These are phyloP conservation scores for Siphamia tubifer DNA, from an alignment of 2,113 vertebrate species.

Conservation along the genomic window DNA sequence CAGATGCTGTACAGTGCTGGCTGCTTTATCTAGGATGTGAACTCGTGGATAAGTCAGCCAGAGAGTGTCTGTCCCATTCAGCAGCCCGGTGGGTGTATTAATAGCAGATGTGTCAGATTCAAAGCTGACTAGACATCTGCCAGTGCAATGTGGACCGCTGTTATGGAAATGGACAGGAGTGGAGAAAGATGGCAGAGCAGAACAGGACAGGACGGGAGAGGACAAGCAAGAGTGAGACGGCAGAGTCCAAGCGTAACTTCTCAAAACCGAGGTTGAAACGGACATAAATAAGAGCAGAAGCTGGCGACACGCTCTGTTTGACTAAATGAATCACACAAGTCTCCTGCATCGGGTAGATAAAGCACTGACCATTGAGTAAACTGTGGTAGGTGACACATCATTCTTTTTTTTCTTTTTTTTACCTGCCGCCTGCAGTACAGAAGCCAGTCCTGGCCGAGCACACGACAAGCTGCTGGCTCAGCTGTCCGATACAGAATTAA, in stretches of 20 bases:
- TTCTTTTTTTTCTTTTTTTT: too few species aligned
- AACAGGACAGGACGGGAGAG: too few species aligned
- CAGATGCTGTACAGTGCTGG: background rate
- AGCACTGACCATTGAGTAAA: background rate
- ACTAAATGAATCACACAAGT: background rate
- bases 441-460: background rate
- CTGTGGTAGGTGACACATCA: background rate
- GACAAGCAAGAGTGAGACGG: background rate
- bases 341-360: background rate
- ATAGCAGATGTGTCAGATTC: slow-evolving; percentile 38
- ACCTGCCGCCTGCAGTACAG: background rate
- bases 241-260: background rate
- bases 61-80: slow-evolving; percentile 10
- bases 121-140: slow-evolving; percentile 22
- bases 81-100: slow-evolving; percentile 23
- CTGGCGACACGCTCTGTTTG: background rate
- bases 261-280: background rate
- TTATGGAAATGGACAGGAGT: background rate
- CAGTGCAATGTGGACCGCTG: slow-evolving; percentile 7
- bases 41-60: slow-evolving; percentile 16
- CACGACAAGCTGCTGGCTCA: background rate
- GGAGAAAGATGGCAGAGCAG: background rate
- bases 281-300: background rate
- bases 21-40: slow-evolving; percentile 19
- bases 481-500: too few species aligned